Percentiles rank a stretch among this genome's conserved stretches.
phyloP scores from a whole-genome alignment of 2,797 vertebrate species.

The Capromys pilorides region DNA sequence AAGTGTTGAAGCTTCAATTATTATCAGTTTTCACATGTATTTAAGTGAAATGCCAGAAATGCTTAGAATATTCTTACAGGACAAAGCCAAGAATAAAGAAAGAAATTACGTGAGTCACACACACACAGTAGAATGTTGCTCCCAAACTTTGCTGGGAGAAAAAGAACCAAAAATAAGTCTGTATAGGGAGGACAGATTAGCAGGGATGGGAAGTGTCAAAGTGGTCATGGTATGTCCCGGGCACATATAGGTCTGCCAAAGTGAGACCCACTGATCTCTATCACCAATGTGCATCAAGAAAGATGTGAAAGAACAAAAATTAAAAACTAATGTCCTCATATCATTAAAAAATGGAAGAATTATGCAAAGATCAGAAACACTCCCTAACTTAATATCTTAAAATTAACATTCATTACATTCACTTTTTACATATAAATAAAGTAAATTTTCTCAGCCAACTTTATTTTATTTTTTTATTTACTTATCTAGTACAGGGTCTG shows the following conservation, averaged over 20 bases:
- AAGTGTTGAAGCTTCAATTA: background rate
- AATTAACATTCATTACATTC: background rate
- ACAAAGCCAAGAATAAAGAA: constrained; percentile 28
- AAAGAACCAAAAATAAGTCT: background rate
- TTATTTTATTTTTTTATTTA: background rate
- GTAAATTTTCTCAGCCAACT: background rate
- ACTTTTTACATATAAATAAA: background rate
- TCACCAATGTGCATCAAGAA: background rate
- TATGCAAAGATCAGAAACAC: background rate
- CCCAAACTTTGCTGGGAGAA: background rate
- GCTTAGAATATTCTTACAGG: constrained; percentile 5
- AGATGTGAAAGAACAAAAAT: background rate
- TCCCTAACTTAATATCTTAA: background rate
- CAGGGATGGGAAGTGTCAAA: background rate
- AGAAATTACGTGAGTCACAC: background rate
- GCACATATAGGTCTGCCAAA: too few species aligned
- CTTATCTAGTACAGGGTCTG: too few species aligned
- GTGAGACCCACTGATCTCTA: too few species aligned
- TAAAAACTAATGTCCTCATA: background rate
- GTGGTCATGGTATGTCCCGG: too few species aligned
- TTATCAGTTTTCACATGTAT: background rate
- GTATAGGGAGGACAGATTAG: background rate
- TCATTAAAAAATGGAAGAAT: background rate
- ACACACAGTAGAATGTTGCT: background rate
- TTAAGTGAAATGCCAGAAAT: constrained; percentile 39